These are phyloP conservation scores for Galleria mellonella DNA, from an alignment of 1,140 invertebrate genomes.

Conservation along the genomic window DNA sequence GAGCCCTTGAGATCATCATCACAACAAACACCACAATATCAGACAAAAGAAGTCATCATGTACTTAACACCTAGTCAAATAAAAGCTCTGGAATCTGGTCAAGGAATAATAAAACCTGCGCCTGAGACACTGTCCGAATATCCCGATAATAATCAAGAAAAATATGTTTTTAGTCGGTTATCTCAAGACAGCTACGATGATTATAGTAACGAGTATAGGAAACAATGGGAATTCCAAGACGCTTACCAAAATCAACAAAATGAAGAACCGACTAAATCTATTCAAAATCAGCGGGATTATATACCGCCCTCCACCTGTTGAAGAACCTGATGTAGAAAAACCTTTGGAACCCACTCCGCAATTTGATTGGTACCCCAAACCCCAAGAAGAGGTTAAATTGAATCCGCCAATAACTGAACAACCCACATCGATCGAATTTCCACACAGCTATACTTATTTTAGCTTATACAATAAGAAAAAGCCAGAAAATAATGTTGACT, in stretches of 20 bases:
- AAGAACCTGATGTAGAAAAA: not conserved
- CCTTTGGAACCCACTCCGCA: not conserved
- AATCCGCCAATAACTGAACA: not conserved
- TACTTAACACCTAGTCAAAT: slow-evolving; percentile 50
- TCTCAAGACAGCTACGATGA: not conserved
- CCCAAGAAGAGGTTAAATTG: not conserved
- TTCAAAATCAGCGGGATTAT: not conserved
- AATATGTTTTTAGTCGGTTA: not conserved
- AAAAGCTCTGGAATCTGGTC: slow-evolving; percentile 31
- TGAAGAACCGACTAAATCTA: not conserved
- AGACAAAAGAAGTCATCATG: slow-evolving; percentile 41
- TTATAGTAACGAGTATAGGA: slow-evolving; percentile 14
- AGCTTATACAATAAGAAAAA: not conserved
- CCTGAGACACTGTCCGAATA: slow-evolving; percentile 9
- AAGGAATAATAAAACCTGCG: slow-evolving; percentile 5
- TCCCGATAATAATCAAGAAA: slow-evolving; percentile 3
- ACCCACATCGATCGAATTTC: not conserved
- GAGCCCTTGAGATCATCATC: not conserved
- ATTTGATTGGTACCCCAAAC: not conserved
- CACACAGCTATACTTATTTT: not conserved
- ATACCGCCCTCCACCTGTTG: slow-evolving; percentile 2
- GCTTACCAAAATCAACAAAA: not conserved
- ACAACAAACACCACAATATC: slow-evolving; percentile 9
- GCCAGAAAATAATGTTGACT: not conserved
- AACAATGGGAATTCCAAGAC: slow-evolving; percentile 14